Evolutionary conservation across 2,113 vertebrate genomes (phyloP).

Genomic region (Mionectes macconnelli): DNA sequence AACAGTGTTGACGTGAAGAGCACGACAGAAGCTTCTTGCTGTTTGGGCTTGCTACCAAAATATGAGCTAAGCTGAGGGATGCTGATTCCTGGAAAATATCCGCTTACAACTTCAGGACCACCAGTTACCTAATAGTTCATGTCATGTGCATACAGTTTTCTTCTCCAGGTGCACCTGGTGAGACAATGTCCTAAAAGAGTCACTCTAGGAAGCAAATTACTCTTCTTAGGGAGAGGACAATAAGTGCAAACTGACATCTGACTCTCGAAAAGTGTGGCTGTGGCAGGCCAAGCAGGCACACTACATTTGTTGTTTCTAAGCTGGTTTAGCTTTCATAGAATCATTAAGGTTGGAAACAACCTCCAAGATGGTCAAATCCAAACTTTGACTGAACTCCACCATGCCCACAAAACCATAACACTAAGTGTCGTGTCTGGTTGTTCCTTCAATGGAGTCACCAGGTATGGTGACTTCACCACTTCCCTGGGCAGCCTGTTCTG

Average conservation of each 20-base stretch:
- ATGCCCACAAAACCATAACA: background rate
- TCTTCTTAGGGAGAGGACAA: background rate
- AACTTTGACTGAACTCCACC: background rate
- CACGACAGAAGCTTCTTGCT: background rate
- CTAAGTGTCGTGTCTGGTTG: rapidly evolving
- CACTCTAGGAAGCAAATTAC: background rate
- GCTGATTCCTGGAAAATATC: background rate
- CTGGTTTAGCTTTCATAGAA: background rate
- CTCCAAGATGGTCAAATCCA: background rate
- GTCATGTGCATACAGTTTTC: background rate
- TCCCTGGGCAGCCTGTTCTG: background rate
- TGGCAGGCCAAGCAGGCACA: background rate
- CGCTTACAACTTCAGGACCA: background rate
- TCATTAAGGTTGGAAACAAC: background rate
- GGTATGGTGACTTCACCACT: background rate
- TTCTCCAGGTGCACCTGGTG: background rate
- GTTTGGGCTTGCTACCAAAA: background rate
- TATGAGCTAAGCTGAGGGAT: background rate
- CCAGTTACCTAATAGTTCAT: background rate
- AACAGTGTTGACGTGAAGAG: background rate
- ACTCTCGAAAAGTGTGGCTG: background rate
- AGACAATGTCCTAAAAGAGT: background rate
- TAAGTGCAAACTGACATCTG: background rate
- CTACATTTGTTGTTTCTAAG: background rate
- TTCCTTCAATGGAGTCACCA: background rate